Base-by-base conservation (phyloP, 1,140 invertebrate genomes). In the Scaptomyza pallida region DNA sequence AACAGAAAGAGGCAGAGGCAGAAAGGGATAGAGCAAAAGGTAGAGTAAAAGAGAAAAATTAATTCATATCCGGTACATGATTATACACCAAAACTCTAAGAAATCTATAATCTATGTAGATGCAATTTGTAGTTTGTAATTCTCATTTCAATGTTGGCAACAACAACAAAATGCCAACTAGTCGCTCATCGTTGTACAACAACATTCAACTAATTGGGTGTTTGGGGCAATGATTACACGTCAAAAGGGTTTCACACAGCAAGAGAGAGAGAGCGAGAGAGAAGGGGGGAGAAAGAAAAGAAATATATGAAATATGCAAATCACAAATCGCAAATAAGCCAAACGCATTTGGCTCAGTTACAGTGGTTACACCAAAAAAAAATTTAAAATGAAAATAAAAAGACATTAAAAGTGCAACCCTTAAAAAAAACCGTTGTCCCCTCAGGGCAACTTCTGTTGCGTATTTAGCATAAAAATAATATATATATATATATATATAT, bases 41-140 rank as follows among this genome's bases (percentile, higher is more conserved):
- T 12, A 40, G 61, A 50, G 33, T 45, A 54, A 62, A 51, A 60
- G 59, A 75, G 57, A 75, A 75, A 86, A 82, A 78, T 86, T 78
- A 85, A 86, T 86, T 86, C 81, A 86, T 82, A 82, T 86, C 81
- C 81, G 81, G 78, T 88, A 60, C 59, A 88, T 86, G 81, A 86
- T 86, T 86, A 86, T 86, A 85, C 81, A 86, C 78, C 70, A 72
- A 88, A 86, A 86, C 82, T 77, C 81, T 82, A 81, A 88, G 82
- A 85, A 85, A 81, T 81, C 73, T 70, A 75, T 82, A 71, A 71
- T 71, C 68, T 65, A 57, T 65, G 37, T 43, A 40, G 52, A 74
- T 83, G 72, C 78, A 83, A 85, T 83, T 85, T 83, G 56, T 67
- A 73, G 67, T 67, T 68, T 60, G 35, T 64, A 59, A 50, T 80